Evolutionary conservation across 2,888 invertebrate genomes (phyloP), one percentile per base, ranked within the genome.

Genomic region (Ptychoptera albimana): DNA sequence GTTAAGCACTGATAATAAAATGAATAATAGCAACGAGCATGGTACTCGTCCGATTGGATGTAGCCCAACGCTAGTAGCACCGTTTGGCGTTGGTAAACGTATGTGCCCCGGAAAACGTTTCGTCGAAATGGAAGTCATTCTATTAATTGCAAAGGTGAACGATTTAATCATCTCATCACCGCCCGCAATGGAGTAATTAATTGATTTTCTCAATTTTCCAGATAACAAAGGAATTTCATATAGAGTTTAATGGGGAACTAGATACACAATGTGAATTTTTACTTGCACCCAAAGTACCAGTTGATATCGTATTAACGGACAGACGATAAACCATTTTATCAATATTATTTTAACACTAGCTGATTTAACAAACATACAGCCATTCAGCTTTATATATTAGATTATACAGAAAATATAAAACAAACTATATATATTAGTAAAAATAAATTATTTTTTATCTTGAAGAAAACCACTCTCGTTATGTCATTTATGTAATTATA

Each of bases 51-150:
- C 8, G 9, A 42, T 5, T 14, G 71, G 74, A 48, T 57, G 66
- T 51, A 74, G 80, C 8, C 69, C 78, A 0, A 68, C 72, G 39
- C 64, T 88, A 41, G 77, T 86, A 2, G 75, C 77, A 8, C 86
- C 87, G 1, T 89, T 88, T 61, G 88, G 88, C 0, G 68, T 77
- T 32, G 88, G 88, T 0, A 73, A 77, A 43, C 70, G 88, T 39
- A 81, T 82, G 64, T 89, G 88, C 58, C 88, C 88, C 0, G 89
- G 88, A 39, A 85, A 85, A 63, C 69, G 86, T 47, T 85, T 87
- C 57, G 81, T 86, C 2, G 84, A 85, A 54, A 74, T 84, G 51
- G 81, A 82, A 52, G 66, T 87, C 13, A 77, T 82, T 48, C 66
- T 86, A 43, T 66, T 83, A 46, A 64, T 87, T 14, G 82, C 82